Conservation (phyloP, 2,113 vertebrate genomes). For the Vicugna pacos region DNA sequence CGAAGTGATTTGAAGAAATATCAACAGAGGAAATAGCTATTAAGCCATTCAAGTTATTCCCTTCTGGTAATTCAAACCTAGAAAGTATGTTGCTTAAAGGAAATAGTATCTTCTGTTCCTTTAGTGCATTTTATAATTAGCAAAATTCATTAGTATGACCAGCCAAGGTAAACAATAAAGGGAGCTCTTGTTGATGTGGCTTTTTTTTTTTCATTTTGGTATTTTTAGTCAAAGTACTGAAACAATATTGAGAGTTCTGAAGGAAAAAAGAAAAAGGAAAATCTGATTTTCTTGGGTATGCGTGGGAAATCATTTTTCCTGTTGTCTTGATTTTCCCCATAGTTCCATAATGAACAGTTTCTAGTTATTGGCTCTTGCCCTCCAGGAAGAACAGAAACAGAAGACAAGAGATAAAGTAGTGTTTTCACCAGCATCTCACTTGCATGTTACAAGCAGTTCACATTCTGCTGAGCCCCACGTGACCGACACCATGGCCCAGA, state of each 20-base stretch:
- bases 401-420: neutral
- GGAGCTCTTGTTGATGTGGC: neutral
- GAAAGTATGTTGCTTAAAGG: neutral
- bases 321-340: neutral
- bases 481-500: neutral
- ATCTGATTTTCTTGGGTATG: neutral
- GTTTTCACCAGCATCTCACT: neutral
- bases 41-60: neutral
- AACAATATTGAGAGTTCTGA: neutral
- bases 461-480: rapidly evolving
- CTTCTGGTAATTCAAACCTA: neutral
- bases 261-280: neutral
- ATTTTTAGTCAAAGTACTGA: neutral
- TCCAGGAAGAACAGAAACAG: neutral
- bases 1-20: neutral
- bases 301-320: neutral
- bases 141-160: neutral
- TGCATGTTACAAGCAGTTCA: neutral
- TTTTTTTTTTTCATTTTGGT: neutral
- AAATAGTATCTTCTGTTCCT: neutral
- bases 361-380: neutral
- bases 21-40: neutral
- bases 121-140: neutral
- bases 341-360: neutral
- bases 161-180: neutral